Percentiles rank a stretch among this genome's conserved stretches.
Evolutionary conservation across 92 coral and sea anemone species (phyloP).

Genomic region (Palythoa grandis): DNA sequence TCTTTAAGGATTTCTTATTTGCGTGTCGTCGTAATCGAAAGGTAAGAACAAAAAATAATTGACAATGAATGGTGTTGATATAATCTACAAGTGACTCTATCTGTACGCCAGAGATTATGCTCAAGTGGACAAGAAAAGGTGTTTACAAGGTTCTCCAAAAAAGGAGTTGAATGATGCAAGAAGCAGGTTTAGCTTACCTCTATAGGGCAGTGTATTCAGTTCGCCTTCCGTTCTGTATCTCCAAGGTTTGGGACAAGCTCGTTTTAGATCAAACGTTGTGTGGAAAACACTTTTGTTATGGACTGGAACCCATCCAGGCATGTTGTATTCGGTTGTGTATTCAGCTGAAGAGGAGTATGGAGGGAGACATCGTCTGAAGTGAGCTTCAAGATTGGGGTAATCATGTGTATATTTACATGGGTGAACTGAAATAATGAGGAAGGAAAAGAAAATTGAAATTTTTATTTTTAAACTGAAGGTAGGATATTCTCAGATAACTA

Average conservation of each 20-base stretch:
- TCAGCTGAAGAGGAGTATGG: slow-evolving; percentile 63
- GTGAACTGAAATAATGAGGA: slow-evolving; percentile 36
- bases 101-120: too few relatives aligned
- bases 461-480: too few relatives aligned
- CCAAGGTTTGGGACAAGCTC: slow-evolving; percentile 88
- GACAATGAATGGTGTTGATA: too few relatives aligned
- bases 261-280: slow-evolving; percentile 54
- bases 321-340: slow-evolving; percentile 65
- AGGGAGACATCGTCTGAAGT: slow-evolving; percentile 66
- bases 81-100: too few relatives aligned
- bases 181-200: slow-evolving; percentile 39
- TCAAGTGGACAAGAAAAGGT: neutral
- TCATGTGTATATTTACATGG: slow-evolving; percentile 56
- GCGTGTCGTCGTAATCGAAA: too few relatives aligned
- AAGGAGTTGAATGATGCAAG: too few relatives aligned
- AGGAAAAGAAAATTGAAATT: too few relatives aligned
- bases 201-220: slow-evolving; percentile 61
- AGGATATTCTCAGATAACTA: too few relatives aligned
- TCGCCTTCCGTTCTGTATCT: slow-evolving; percentile 72
- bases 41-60: too few relatives aligned
- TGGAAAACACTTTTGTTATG: slow-evolving; percentile 65
- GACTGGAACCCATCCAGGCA: slow-evolving; percentile 87
- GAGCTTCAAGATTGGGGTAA: slow-evolving; percentile 3
- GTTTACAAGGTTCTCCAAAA: too few relatives aligned
- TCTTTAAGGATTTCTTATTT: too few relatives aligned